Conservation (phyloP, 2,888 invertebrate genomes). For the Gonocerus acuteangulatus region DNA sequence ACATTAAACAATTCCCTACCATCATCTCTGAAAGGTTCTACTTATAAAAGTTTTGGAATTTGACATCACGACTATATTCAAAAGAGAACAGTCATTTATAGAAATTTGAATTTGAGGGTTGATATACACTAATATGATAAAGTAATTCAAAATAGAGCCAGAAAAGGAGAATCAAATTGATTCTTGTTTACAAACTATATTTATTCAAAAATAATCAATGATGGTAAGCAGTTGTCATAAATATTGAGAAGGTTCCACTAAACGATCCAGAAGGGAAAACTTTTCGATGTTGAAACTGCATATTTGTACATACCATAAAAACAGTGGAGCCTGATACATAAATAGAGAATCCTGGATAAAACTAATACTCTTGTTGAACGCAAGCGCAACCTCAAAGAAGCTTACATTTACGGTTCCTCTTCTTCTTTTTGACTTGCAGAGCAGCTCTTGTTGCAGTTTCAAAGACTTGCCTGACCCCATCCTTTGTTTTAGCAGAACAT, state of each 20-base stretch:
- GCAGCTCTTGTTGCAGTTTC: slow-evolving; percentile 98
- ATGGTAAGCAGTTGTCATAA: slow-evolving; percentile 19
- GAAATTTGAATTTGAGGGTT: no score
- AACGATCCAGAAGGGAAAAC: neutral
- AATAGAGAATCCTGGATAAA: slow-evolving; percentile 11
- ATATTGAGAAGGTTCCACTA: slow-evolving; percentile 11
- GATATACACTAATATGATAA: no score
- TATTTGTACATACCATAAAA: slow-evolving; percentile 19
- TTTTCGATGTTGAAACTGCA: slow-evolving; percentile 24
- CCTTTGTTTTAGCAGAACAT: slow-evolving; percentile 99
- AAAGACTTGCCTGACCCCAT: slow-evolving; percentile 97
- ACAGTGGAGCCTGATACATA: slow-evolving; percentile 14
- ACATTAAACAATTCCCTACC: slow-evolving; percentile 20
- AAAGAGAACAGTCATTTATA: no score
- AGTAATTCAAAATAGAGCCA: no score
- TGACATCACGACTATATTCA: no score
- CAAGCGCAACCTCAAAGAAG: slow-evolving; percentile 55
- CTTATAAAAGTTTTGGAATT: no score
- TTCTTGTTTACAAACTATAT: no score
- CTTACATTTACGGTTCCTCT: slow-evolving; percentile 73
- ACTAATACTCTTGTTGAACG: slow-evolving; percentile 19
- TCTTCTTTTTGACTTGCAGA: slow-evolving; percentile 92
- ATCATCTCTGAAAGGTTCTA: slow-evolving; percentile 5
- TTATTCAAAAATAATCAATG: slow-evolving; percentile 1
- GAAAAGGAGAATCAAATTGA: no score